Base-by-base conservation (phyloP, 2,113 vertebrate genomes). In the Clinocottus analis region DNA sequence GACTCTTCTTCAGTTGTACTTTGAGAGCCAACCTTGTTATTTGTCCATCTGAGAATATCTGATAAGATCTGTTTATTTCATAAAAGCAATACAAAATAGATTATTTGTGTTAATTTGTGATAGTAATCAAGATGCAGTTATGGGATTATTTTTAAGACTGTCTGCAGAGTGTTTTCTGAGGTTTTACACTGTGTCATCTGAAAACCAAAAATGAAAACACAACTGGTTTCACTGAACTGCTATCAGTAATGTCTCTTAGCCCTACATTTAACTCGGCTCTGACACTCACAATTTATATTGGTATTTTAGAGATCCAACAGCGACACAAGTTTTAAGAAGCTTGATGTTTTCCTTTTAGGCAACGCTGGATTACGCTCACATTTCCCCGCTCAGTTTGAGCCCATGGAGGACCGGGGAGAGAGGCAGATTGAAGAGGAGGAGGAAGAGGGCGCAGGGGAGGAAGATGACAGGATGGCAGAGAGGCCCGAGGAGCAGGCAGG, bases 381-480 rank as follows among this genome's bases (percentile, higher is more conserved):
- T 80, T 88, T 93, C 73, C 93, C 91, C 3, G 85, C 91, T 80
- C 90, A 79, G 66, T 92, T 93, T 72, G 93, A 90, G 85, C 90
- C 86, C 25, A 90, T 87, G 87, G 92, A 89, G 74, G 93, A 93
- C 83, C 87, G 82, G 72, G 93, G 91, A 73, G 87, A 83, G 72
- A 83, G 81, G 39, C 84, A 55, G 56, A 66, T 83, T 23, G 85
- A 81, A 29, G 87, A 77, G 41, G 85, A 67, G 51, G 85, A 69
- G 56, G 85, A 90, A 72, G 87, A 87, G 62, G 79, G 69, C 49
- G 72, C 84, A 80, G 74, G 61, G 39, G 89, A 84, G 62, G 88
- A 88, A 43, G 85, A 89, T n/a, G 85, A 87, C 63, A 66, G 88
- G 43, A 68, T 80, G 85, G 89, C 69, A 17, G 84, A 85, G 62